Evolutionary conservation across 2,888 invertebrate species (phyloP), one percentile per base, ranked within the genome.

Genomic region (Acanthosoma haemorrhoidale): DNA sequence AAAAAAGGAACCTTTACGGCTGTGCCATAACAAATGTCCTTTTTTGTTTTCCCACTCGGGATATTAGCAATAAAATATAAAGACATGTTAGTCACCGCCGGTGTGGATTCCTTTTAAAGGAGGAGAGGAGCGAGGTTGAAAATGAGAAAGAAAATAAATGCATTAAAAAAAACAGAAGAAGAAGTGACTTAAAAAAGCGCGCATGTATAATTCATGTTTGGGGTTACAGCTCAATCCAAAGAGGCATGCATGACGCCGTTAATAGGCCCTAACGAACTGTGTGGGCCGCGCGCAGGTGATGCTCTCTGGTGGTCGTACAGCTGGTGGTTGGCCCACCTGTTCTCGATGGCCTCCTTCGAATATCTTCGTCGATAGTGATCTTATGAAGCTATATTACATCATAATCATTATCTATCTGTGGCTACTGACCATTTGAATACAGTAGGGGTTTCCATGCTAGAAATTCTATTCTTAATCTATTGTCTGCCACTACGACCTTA

Each of bases 21-120:
- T 21, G 25, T 25, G 51, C 29, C 29, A 25, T 51, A 51, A 51
- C 51, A 51, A 51, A 51, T 51, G 51, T 51, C 4, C 8, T 41
- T 18, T 21, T 43, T 13, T n/a, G 21, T 21, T 51, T 25, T 51
- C 21, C 25, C 51, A 21, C 6, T 2, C 25, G 51, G 51, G 25
- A 25, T 51, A 51, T 51, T 25, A 51, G 51, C 51, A 25, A 51
- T 51, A 51, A 51, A 51, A 25, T 51, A 51, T 51, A 25, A 21
- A 25, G 51, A 51, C 51, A 51, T 51, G 51, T 51, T 51, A 51
- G 51, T 51, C 51, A 51, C 51, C 51, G 51, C n/a, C n/a, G n/a
- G n/a, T n/a, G n/a, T 51, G 51, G 11, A 25, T 51, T 51, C 51
- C 25, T 51, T 51, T 51, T 51, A 21, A 25, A 51, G 51, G 13